Evolutionary conservation across 2,113 vertebrate species (phyloP).

Genomic region (Aldabrachelys gigantea): DNA sequence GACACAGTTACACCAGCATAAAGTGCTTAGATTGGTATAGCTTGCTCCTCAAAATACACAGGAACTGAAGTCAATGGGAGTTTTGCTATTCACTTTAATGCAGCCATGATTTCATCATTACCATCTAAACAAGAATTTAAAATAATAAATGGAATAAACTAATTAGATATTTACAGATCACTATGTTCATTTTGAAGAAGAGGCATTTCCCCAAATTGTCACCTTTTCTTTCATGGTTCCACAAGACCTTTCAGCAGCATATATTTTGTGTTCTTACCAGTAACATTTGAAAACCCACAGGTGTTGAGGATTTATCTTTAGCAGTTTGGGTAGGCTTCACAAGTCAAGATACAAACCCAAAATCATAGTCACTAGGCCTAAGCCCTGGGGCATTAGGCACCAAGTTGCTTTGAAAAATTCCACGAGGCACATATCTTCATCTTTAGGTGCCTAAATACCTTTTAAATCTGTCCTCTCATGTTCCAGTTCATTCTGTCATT

Average conservation of each 20-base stretch:
- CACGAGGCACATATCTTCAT: not conserved
- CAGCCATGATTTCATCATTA: not conserved
- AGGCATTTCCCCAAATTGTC: not conserved
- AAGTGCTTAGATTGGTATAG: not conserved
- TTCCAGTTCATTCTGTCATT: not conserved
- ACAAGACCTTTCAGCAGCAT: not conserved
- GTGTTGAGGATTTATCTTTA: not conserved
- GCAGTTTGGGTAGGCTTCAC: not conserved
- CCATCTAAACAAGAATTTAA: not conserved
- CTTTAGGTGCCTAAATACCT: not conserved
- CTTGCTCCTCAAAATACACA: not conserved
- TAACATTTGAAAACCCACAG: not conserved
- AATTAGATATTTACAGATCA: not conserved
- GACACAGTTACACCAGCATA: not conserved
- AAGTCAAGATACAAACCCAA: not conserved
- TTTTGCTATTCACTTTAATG: not conserved
- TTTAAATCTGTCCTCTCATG: not conserved
- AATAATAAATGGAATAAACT: not conserved
- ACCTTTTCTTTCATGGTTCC: not conserved
- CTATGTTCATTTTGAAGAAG: not conserved
- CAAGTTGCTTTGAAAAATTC: not conserved
- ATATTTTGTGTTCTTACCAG: not conserved
- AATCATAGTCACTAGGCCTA: not conserved
- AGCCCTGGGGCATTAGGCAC: not conserved
- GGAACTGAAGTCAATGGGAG: not conserved